Conservation (phyloP, 2,113 vertebrate genomes). For the Colinus virginianus region DNA sequence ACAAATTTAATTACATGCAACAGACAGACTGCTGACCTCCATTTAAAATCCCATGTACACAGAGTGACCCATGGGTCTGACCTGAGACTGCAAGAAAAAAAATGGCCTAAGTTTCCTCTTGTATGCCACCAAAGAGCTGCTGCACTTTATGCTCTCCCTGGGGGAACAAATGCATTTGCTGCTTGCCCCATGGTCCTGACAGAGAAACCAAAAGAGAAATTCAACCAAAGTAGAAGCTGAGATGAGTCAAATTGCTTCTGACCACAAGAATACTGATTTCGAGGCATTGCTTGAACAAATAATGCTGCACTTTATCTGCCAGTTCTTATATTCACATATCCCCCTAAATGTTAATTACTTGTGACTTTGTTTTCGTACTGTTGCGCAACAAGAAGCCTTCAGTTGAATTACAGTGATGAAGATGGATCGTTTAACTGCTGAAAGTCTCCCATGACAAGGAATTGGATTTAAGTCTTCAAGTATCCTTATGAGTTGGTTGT, state of each 20-base stretch:
- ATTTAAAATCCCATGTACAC: constrained; percentile 52
- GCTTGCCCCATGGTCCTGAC: neutral
- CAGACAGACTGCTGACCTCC: constrained; percentile 56
- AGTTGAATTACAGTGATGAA: neutral
- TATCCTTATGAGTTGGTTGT: neutral
- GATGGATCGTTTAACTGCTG: neutral
- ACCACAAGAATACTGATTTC: neutral
- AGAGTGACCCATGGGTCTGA: constrained; percentile 39
- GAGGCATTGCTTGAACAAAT: neutral
- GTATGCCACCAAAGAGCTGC: neutral
- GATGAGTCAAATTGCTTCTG: neutral
- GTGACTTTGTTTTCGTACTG: neutral
- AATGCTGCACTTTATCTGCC: rapidly evolving
- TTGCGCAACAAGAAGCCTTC: neutral
- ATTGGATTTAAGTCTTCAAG: neutral
- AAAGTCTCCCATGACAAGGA: neutral
- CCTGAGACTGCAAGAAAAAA: neutral
- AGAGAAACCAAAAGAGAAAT: constrained; percentile 26
- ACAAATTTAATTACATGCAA: constrained; percentile 64
- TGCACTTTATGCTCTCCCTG: neutral
- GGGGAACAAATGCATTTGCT: neutral
- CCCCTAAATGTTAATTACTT: neutral
- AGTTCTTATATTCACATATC: neutral
- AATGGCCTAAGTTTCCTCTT: neutral
- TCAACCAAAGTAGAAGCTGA: neutral